Conservation (phyloP, 2,888 invertebrate species). For the Melitaea athalia region DNA sequence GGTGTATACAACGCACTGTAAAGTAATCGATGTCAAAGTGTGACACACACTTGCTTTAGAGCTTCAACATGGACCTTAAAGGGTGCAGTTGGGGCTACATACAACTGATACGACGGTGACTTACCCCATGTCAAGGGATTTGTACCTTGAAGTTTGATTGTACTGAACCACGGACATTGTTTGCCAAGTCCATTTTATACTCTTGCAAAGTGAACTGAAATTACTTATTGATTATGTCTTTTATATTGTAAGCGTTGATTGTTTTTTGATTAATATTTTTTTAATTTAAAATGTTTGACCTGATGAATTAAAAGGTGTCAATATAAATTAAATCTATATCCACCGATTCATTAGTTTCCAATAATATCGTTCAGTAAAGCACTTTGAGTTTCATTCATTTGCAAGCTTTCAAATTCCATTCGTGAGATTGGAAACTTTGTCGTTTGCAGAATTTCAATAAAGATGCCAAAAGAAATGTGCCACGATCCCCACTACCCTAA, state of each 20-base stretch:
- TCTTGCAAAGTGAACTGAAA: constrained; percentile 17
- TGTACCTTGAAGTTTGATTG: constrained; percentile 47
- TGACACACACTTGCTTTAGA: constrained; percentile 47
- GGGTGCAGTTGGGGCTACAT: constrained; percentile 38
- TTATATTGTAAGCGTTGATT: constrained; percentile 2
- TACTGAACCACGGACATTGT: constrained; percentile 37
- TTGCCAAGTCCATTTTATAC: constrained; percentile 20
- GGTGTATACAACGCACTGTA: constrained; percentile 1
- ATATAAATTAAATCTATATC: constrained; percentile 16
- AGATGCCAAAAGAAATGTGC: constrained; percentile 68
- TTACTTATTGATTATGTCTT: constrained; percentile 16
- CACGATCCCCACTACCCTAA: constrained; percentile 47
- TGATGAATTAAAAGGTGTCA: not conserved
- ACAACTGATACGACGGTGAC: constrained; percentile 38
- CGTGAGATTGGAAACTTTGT: constrained; percentile 60
- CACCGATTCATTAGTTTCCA: constrained; percentile 2
- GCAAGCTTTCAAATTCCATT: constrained; percentile 46
- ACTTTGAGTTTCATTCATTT: constrained; percentile 36
- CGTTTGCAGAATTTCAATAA: constrained; percentile 76
- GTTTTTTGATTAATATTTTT: too few species aligned
- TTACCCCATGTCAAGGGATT: constrained; percentile 49
- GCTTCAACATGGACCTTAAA: constrained; percentile 58
- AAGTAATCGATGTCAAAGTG: constrained; percentile 35
- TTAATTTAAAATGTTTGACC: too few species aligned
- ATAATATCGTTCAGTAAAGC: constrained; percentile 19